phyloP scores from a whole-genome alignment of 2,113 vertebrate genomes.

The Hassar affinis region DNA sequence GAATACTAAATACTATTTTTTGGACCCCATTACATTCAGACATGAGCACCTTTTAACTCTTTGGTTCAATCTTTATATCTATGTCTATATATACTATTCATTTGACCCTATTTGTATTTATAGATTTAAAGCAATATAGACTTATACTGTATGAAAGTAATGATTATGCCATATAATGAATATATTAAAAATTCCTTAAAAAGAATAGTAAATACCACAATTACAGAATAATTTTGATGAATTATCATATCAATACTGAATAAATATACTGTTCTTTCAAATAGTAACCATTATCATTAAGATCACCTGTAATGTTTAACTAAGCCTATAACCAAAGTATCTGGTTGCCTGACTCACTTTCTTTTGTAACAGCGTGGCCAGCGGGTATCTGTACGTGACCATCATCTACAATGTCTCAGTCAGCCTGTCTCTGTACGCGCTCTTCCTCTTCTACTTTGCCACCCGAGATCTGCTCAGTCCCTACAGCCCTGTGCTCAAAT shows the following conservation, averaged over 20 bases:
- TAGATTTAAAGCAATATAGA: not conserved
- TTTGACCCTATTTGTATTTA: not conserved
- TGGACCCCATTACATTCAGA: too few species aligned
- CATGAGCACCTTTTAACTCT: not conserved
- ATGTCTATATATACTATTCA: not conserved
- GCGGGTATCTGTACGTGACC: constrained; percentile 92
- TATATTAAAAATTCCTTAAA: too few species aligned
- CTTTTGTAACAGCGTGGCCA: constrained; percentile 75
- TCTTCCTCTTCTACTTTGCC: constrained; percentile 95
- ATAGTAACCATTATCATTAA: not conserved
- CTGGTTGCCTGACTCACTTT: not conserved
- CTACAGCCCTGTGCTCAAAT: constrained; percentile 94
- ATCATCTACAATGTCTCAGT: constrained; percentile 97
- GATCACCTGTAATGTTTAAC: not conserved
- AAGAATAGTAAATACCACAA: too few species aligned
- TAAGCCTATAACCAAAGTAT: not conserved
- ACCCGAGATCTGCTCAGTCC: constrained; percentile 88
- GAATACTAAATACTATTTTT: not conserved
- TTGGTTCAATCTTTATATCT: not conserved
- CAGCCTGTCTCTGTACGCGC: constrained; percentile 92
- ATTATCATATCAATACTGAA: not conserved
- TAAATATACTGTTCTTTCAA: not conserved
- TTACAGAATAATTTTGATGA: too few species aligned
- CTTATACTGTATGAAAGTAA: not conserved
- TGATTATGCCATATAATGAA: too few species aligned